Conservation (phyloP, 1,140 invertebrate genomes). For the Trissolcus basalis region DNA sequence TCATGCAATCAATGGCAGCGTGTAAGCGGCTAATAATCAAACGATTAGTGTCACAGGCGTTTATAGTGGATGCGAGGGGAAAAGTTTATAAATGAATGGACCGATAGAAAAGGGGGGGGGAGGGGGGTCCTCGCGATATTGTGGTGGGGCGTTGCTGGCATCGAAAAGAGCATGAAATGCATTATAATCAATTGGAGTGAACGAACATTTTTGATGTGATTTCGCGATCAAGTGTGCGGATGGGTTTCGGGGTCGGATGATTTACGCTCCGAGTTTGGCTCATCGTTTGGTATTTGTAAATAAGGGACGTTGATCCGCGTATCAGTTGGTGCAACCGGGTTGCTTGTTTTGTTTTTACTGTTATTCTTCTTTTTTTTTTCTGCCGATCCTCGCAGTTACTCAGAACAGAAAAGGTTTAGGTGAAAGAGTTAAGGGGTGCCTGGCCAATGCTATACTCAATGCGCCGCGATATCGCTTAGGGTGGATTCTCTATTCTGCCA, state of each 20-base stretch:
- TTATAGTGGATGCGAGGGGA: slow-evolving; percentile 52
- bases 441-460: background rate
- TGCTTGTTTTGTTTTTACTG: slow-evolving; percentile 26
- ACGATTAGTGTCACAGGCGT: slow-evolving; percentile 73
- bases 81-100: slow-evolving; percentile 73
- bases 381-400: background rate
- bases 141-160: slow-evolving; percentile 41
- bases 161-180: slow-evolving; percentile 63
- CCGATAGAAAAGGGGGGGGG: slow-evolving; percentile 60
- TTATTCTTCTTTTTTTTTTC: slow-evolving; percentile 14
- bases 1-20: slow-evolving; percentile 65
- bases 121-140: slow-evolving; percentile 15
- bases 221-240: slow-evolving; percentile 16
- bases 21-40: slow-evolving; percentile 76
- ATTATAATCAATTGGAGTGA: slow-evolving; percentile 49
- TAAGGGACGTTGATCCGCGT: slow-evolving; percentile 48
- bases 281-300: slow-evolving; percentile 47
- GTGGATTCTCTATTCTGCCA: background rate
- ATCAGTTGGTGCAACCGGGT: slow-evolving; percentile 35
- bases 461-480: slow-evolving; percentile 2
- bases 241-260: slow-evolving; percentile 8
- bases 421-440: slow-evolving; percentile 2
- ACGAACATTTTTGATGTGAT: slow-evolving; percentile 49
- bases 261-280: slow-evolving; percentile 32
- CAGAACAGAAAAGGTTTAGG: background rate